Percentiles rank a stretch among this genome's conserved stretches.
These are phyloP conservation scores for Chymomyza procnemis DNA, from an alignment of 2,888 invertebrate genomes.

Conservation along the genomic window DNA sequence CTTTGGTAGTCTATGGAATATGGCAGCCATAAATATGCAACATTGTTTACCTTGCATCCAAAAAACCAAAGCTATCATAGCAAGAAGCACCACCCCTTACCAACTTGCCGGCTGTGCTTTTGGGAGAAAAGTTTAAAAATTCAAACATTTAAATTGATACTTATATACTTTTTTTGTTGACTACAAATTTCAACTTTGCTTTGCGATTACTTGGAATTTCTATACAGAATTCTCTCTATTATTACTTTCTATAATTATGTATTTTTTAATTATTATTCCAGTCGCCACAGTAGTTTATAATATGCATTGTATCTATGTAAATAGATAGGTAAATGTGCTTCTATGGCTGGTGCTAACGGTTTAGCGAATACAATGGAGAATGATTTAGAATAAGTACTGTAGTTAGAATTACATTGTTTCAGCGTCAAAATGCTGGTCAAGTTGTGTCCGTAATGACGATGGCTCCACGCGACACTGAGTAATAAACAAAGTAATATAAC, in stretches of 20 bases:
- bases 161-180: too few species aligned
- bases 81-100: too few species aligned
- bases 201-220: not conserved
- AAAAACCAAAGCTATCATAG: too few species aligned
- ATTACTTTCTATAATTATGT: not conserved
- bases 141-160: too few species aligned
- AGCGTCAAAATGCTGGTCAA: not conserved
- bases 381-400: not conserved
- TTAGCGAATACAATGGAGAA: not conserved
- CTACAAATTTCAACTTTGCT: too few species aligned
- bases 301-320: not conserved
- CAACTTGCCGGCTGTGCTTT: too few species aligned
- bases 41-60: too few species aligned
- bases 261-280: constrained; percentile 2
- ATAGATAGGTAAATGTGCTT: not conserved
- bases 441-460: not conserved
- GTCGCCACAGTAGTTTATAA: not conserved
- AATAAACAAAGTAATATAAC: not conserved
- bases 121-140: too few species aligned
- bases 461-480: not conserved
- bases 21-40: too few species aligned
- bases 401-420: not conserved
- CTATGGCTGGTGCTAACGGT: not conserved
- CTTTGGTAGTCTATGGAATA: too few species aligned
- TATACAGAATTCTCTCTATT: not conserved